Conservation (phyloP, 2,797 vertebrate genomes). For the Protosalanx chinensis region DNA sequence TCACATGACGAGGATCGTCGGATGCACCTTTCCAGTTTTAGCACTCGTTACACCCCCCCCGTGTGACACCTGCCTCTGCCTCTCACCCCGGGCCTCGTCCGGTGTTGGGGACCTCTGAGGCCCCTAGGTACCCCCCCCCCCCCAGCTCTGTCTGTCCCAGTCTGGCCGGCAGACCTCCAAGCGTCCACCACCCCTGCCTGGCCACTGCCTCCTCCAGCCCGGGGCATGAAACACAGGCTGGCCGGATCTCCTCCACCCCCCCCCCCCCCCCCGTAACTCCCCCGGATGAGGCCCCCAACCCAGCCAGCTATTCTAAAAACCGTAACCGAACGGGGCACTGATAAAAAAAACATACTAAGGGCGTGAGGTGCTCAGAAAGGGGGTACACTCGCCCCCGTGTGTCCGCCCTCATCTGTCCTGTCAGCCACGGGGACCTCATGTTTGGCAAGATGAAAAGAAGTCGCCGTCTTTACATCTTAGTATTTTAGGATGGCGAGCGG, state of each 20-base stretch:
- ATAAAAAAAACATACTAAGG: background rate
- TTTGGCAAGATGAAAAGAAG: conserved; percentile 8
- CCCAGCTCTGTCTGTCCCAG: background rate
- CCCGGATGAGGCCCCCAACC: conserved; percentile 9
- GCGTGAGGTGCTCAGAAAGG: background rate
- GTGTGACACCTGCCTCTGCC: background rate
- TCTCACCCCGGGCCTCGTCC: background rate
- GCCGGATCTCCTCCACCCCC: background rate
- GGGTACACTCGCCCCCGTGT: background rate
- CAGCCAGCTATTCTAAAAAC: conserved; percentile 39
- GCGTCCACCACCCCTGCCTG: background rate
- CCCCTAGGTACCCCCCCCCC: conserved; percentile 9
- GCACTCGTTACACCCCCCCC: conserved; percentile 55
- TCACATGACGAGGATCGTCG: conserved; percentile 55
- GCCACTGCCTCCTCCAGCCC: too few species aligned
- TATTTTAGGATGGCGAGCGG: conserved; percentile 34
- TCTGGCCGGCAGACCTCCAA: conserved; percentile 11
- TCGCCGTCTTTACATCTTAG: conserved; percentile 32
- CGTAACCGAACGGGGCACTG: background rate
- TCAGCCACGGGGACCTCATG: background rate
- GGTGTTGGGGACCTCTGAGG: background rate
- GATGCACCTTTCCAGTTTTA: conserved; percentile 61
- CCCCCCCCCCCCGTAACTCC: conserved; percentile 20
- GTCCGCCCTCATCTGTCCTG: background rate
- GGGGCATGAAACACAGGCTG: too few species aligned